Evolutionary conservation across 2,113 vertebrate species (phyloP).

Genomic region (Tenrec ecaudatus): DNA sequence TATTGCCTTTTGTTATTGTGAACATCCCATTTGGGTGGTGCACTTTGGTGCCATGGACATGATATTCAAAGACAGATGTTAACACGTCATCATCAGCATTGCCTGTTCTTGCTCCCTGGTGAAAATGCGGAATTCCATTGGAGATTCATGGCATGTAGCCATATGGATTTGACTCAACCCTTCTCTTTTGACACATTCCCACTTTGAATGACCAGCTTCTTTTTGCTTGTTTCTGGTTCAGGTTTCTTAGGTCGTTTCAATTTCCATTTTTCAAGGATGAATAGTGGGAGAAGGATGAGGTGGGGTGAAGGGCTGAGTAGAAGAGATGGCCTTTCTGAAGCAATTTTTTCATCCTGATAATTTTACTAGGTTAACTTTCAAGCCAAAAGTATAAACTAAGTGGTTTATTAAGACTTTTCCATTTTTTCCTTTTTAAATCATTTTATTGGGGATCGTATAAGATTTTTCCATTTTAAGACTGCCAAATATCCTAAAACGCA

Average conservation of each 20-base stretch:
- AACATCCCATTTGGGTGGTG: constrained; percentile 40
- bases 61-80: constrained; percentile 39
- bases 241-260: constrained; percentile 28
- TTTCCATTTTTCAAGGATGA: constrained; percentile 12
- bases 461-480: constrained; percentile 18
- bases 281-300: background rate
- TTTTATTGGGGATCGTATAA: background rate
- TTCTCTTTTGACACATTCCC: constrained; percentile 52
- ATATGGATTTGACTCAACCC: constrained; percentile 11
- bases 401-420: constrained; percentile 4
- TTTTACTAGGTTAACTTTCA: background rate
- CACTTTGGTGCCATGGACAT: background rate
- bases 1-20: constrained; percentile 5
- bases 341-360: background rate
- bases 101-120: background rate
- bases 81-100: constrained; percentile 3
- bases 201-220: constrained; percentile 35
- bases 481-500: background rate
- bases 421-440: background rate
- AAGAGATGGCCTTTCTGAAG: background rate
- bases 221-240: constrained; percentile 53
- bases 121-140: constrained; percentile 55
- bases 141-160: background rate
- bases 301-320: background rate
- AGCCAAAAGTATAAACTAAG: background rate